Conservation (phyloP, 2,113 vertebrate species). For the Salvelinus fontinalis region DNA sequence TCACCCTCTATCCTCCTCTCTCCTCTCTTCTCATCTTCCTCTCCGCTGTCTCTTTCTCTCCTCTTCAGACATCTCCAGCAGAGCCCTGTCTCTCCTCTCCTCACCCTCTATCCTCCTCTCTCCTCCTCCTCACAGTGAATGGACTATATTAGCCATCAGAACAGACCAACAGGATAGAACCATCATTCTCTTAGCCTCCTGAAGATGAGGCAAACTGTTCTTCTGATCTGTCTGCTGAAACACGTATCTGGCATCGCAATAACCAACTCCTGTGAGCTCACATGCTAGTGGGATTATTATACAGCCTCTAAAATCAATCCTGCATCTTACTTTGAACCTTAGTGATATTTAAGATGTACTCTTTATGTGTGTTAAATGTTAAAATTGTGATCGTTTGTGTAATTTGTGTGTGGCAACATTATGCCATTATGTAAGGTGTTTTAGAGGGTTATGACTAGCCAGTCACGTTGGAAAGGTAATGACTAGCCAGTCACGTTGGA, state of each 20-base stretch:
- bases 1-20: background rate
- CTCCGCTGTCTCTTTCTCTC: background rate
- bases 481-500: too few relatives aligned
- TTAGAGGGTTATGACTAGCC: background rate
- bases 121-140: background rate
- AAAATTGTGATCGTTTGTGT: slow-evolving; percentile 32
- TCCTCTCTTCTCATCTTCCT: background rate
- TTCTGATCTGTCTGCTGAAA: slow-evolving; percentile 56
- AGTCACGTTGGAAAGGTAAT: too few relatives aligned
- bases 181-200: slow-evolving; percentile 44
- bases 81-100: background rate
- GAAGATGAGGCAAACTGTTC: slow-evolving; percentile 55
- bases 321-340: slow-evolving; percentile 75
- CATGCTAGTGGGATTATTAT: slow-evolving; percentile 60
- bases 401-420: slow-evolving; percentile 17
- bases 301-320: slow-evolving; percentile 69
- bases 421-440: slow-evolving; percentile 35
- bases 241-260: slow-evolving; percentile 65
- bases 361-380: slow-evolving; percentile 50
- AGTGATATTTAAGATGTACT: slow-evolving; percentile 68
- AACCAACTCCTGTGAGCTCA: slow-evolving; percentile 75
- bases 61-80: too few relatives aligned
- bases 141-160: slow-evolving; percentile 11
- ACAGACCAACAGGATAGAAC: slow-evolving; percentile 29
- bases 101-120: background rate